Percentiles rank a stretch among this genome's conserved stretches.
Evolutionary conservation across 2,888 invertebrate species (phyloP).

Genomic region (Norana najaformis): DNA sequence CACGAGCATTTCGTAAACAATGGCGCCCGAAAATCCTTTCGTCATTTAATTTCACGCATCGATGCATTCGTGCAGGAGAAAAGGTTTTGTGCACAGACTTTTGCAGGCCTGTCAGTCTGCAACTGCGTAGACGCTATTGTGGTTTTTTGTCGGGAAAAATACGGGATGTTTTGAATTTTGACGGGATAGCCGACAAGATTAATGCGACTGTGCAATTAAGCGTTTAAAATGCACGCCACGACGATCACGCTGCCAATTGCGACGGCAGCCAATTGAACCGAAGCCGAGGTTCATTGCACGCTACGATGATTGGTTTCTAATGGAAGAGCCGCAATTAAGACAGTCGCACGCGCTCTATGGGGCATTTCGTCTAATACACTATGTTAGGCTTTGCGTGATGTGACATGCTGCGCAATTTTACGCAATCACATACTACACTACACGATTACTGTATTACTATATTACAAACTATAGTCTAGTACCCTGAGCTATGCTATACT

Average conservation of each 20-base stretch:
- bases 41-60: background rate
- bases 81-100: too few relatives aligned
- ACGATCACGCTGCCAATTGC: background rate
- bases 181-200: background rate
- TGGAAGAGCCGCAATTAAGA: background rate
- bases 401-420: too few relatives aligned
- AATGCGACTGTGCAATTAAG: background rate
- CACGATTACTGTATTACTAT: too few relatives aligned
- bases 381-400: too few relatives aligned
- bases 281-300: background rate
- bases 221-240: background rate
- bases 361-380: too few relatives aligned
- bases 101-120: background rate
- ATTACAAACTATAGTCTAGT: too few relatives aligned
- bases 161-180: conserved; percentile 13
- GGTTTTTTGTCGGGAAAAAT: background rate
- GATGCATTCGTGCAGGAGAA: background rate
- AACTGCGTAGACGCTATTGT: background rate
- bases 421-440: too few relatives aligned
- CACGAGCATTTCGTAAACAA: background rate
- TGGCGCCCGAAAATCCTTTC: background rate
- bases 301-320: background rate
- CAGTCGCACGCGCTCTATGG: background rate
- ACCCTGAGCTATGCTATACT: too few relatives aligned
- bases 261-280: background rate